Base-by-base conservation (phyloP, 2,797 vertebrate genomes). In the Melanogrammus aeglefinus region DNA sequence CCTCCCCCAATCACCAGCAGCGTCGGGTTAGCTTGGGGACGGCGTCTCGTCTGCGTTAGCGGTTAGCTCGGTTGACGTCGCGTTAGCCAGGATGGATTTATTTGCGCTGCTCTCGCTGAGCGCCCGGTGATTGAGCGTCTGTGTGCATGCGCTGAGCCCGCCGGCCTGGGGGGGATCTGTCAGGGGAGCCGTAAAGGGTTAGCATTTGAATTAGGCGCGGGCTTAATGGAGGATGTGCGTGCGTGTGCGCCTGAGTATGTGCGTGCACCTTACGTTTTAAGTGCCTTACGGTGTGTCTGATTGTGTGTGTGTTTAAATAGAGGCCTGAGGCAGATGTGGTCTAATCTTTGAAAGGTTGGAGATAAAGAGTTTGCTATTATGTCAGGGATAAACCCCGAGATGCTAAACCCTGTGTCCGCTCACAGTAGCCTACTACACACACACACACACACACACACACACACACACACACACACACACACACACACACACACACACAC, bases 141-240 rank as follows among this genome's bases (percentile, higher is more conserved):
- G 86, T 88, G 91, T 92, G 92, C 93, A 93, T 94, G 93, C 90
- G 92, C 86, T 88, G 91, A 88, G 88, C 88, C 35, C 82, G 87
- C 87, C 88, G 83, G 76, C 87, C 87, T 75, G 86, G 77, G 86
- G 86, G 80, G 85, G 88, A 83, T 87, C 86, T 78, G 93, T 91
- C 92, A 77, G 86, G 93, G 93, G 93, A 92, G 89, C 91, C 90
- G 88, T 94, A 92, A 57, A 94, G 91, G 89, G 31, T 31, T 88
- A 84, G 89, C 86, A 91, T 92, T 57, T 90, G 91, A 92, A 93
- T 92, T 92, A 94, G 90, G 84, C 90, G 90, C 91, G 89, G 92
- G 91, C 87, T 90, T 83, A 88, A 39, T 38, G n/a, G 76, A 83
- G 83, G 78, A 83, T 75, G 88, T 41, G 79, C 82, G 75, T 73